These are phyloP conservation scores for Popillia japonica DNA, from an alignment of 1,140 invertebrate genomes.

Conservation along the genomic window DNA sequence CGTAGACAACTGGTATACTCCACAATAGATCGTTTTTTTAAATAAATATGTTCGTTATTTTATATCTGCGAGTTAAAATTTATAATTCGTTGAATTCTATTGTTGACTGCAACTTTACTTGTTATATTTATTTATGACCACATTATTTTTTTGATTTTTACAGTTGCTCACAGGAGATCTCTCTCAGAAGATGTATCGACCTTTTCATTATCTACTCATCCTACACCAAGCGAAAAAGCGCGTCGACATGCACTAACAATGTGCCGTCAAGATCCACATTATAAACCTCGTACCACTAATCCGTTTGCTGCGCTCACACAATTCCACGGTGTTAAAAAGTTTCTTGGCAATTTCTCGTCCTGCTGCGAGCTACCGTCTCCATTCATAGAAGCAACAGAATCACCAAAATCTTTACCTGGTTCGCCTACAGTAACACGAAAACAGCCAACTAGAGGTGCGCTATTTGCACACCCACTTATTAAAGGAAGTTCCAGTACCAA, in stretches of 20 bases:
- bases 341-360: constrained; percentile 78
- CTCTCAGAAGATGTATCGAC: constrained; percentile 72
- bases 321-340: constrained; percentile 78
- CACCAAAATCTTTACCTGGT: constrained; percentile 63
- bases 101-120: too few relatives aligned
- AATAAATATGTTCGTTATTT: too few relatives aligned
- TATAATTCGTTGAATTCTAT: too few relatives aligned
- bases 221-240: constrained; percentile 75
- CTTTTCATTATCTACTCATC: constrained; percentile 63
- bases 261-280: constrained; percentile 81
- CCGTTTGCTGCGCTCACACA: constrained; percentile 75
- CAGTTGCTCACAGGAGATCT: constrained; percentile 72
- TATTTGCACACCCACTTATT: constrained; percentile 64
- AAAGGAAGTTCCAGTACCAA: constrained; percentile 61
- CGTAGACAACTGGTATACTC: too few relatives aligned
- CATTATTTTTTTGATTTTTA: constrained; percentile 45
- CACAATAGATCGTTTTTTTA: too few relatives aligned
- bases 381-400: constrained; percentile 57
- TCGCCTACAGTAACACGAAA: constrained; percentile 60
- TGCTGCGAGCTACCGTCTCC: constrained; percentile 78
- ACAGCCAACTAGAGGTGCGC: constrained; percentile 47
- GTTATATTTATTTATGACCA: too few relatives aligned
- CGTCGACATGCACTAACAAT: constrained; percentile 77
- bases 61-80: too few relatives aligned
- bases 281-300: constrained; percentile 73